These are phyloP conservation scores for Rhabditoides inermis DNA, from an alignment of 2,888 invertebrate genomes.

Conservation along the genomic window DNA sequence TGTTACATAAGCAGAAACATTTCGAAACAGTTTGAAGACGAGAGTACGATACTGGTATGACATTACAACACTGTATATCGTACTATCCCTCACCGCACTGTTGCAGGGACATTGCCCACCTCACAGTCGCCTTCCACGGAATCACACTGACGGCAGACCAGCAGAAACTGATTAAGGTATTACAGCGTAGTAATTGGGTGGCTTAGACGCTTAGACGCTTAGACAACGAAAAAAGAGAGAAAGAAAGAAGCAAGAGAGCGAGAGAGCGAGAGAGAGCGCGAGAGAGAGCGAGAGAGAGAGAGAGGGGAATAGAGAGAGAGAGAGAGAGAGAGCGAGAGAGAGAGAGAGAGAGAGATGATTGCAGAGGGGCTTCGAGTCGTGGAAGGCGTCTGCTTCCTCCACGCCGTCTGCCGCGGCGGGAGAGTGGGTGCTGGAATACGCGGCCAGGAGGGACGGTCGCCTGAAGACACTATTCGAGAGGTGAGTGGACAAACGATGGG, in stretches of 20 bases:
- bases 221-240: neutral
- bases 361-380: conserved; percentile 4
- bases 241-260: neutral
- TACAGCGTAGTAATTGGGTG: too few relatives aligned
- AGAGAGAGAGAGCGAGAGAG: too few relatives aligned
- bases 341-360: neutral
- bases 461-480: neutral
- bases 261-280: neutral
- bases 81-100: too few relatives aligned
- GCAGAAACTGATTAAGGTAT: conserved; percentile 7
- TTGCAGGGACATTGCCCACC: conserved; percentile 8
- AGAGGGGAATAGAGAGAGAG: neutral
- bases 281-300: too few relatives aligned
- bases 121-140: conserved; percentile 7
- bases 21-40: neutral
- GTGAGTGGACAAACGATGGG: too few relatives aligned
- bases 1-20: neutral
- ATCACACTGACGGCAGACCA: conserved; percentile 1
- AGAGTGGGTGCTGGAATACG: conserved; percentile 4
- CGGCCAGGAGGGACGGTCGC: conserved; percentile 1
- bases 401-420: conserved; percentile 1
- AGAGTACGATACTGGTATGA: too few relatives aligned
- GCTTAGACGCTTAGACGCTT: neutral
- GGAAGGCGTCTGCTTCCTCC: neutral
- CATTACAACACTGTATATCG: too few relatives aligned